Evolutionary conservation across 2,888 invertebrate species (phyloP), one percentile per base, ranked within the genome.

Genomic region (Invenusta paracnida): DNA sequence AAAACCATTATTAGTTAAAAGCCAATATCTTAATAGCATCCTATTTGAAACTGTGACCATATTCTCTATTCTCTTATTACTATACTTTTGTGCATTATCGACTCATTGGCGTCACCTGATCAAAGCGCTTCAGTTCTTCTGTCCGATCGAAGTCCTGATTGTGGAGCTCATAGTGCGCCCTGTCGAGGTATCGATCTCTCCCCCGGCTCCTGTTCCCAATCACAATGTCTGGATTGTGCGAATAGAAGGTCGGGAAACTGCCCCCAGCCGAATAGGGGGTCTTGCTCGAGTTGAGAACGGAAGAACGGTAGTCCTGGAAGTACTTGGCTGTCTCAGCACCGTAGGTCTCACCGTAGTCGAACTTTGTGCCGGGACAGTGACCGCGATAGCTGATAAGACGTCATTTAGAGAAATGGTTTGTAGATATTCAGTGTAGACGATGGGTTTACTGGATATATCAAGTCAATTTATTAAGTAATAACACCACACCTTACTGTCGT

Each of bases 331-430:
- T 91, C 23, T 90, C 90, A 87, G 91, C 90, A 30, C 91, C 91
- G 88, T 90, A 92, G 27, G 91, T 91, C 87, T 92, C 91, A n/a
- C 91, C 91, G 88, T 90, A 91, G 87, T 91, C 91, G 89, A 89
- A 92, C 87, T 91, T 91, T 85, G 89, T 89, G 17, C 91, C 90
- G 66, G 91, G 91, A 84, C 91, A 90, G 88, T 91, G 90, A 2
- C 91, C 91, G 66, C 90, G 88, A 86, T 91, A 91, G 81, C 91
- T 91, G 87, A 0, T 88, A 88, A 13, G 81, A 82, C n/a, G n/a
- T n/a, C n/a, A n/a, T n/a, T n/a, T n/a, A n/a, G n/a, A n/a, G n/a
- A n/a, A n/a, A n/a, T n/a, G n/a, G n/a, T n/a, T n/a, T n/a, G n/a
- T n/a, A n/a, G n/a, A n/a, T n/a, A n/a, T n/a, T n/a, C n/a, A n/a